Base-by-base conservation (phyloP, 2,888 invertebrate genomes). In the Empis stercorea region DNA sequence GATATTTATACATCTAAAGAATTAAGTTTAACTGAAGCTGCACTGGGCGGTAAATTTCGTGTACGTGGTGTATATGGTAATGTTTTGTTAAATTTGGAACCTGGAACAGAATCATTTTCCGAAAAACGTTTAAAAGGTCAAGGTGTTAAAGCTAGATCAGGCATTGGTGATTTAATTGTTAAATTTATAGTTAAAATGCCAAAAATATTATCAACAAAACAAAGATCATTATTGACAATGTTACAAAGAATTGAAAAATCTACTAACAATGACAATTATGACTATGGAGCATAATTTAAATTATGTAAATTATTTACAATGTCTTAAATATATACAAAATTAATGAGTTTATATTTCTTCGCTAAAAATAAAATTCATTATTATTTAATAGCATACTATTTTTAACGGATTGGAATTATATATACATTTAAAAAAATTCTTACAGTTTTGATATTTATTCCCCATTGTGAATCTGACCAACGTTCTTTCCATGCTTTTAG, bases 401-500 rank as follows among this genome's bases (percentile, higher is more conserved):
- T 27, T 27, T 2, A 7, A 6, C 4, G 2, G 5, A 7, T 9
- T 2, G 23, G 7, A 27, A 7, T 27, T 27, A 27, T 20, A 20
- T 20, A 4, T 20, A 20, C 20, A 20, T 20, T 20, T 20, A 20
- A 4, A 4, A 20, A 4, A 4, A 20, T 20, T 20, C 68, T 68
- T 61, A 82, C 87, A n/a, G 87, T 87, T 74, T 94, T 94, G 47
- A 95, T 88, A 61, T 93, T 88, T 55, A 93, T 92, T 36, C 93
- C 93, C 94, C 94, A 95, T 69, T 92, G 89, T 40, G 93, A 78
- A 66, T 94, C 94, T 2, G 86, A 84, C 95, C 95, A 95, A 51
- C 95, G 75, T 71, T 95, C 94, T 57, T 92, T 77, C 95, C 95
- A 96, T 43, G 94, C 95, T 64, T 65, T 63, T 30, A 68, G 59